phyloP scores from a whole-genome alignment of 2,797 vertebrate species.

The Lycodopsis pacificus region DNA sequence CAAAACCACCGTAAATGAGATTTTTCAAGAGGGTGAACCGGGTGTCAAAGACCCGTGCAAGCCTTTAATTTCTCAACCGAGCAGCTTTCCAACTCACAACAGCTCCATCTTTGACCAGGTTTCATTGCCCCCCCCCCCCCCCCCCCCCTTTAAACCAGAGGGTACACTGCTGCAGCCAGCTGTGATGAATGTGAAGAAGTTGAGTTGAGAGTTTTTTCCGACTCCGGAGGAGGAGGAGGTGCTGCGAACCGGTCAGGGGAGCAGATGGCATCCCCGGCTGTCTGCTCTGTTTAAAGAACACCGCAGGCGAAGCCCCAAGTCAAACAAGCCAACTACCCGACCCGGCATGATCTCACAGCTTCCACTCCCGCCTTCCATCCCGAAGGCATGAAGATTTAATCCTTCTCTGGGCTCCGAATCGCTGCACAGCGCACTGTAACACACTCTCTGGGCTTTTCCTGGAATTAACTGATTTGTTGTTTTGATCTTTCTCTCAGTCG shows the following conservation, averaged over 20 bases:
- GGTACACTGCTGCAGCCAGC: slow-evolving; percentile 38
- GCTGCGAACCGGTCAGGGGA: slow-evolving; percentile 50
- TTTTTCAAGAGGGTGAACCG: slow-evolving; percentile 13
- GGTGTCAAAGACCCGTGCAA: neutral
- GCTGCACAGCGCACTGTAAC: neutral
- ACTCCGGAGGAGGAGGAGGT: slow-evolving; percentile 34
- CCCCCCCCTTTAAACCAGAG: slow-evolving; percentile 11
- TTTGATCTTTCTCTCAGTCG: neutral
- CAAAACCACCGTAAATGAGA: slow-evolving; percentile 27
- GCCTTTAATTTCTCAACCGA: neutral
- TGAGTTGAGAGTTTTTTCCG: slow-evolving; percentile 32
- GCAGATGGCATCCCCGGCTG: slow-evolving; percentile 72
- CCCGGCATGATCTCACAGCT: slow-evolving; percentile 50
- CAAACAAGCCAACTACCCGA: slow-evolving; percentile 52
- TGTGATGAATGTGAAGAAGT: slow-evolving; percentile 52
- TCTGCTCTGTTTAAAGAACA: slow-evolving; percentile 68
- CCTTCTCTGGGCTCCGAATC: slow-evolving; percentile 5
- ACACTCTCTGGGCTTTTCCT: neutral
- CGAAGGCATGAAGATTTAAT: slow-evolving; percentile 27
- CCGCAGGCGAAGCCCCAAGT: slow-evolving; percentile 64
- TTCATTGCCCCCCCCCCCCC: slow-evolving; percentile 14
- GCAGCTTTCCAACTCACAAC: neutral
- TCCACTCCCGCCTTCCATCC: slow-evolving; percentile 24
- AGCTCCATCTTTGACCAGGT: slow-evolving; percentile 1
- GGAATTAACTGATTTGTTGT: slow-evolving; percentile 10